Conservation (phyloP, 2,113 vertebrate species). For the Hydropotes inermis region DNA sequence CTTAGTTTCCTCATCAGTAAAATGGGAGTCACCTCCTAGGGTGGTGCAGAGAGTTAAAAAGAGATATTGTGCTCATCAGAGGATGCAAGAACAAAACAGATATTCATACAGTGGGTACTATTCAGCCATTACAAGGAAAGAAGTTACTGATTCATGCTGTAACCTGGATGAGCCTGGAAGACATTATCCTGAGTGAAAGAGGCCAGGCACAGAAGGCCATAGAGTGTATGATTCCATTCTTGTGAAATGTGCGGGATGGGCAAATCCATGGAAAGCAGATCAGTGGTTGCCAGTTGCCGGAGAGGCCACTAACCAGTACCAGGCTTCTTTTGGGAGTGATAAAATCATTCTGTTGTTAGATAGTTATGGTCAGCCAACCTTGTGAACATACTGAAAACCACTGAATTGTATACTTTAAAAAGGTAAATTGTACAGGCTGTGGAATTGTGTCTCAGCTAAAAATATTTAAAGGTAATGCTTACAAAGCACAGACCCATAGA, state of each 20-base stretch:
- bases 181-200: background rate
- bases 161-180: background rate
- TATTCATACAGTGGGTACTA: background rate
- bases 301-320: background rate
- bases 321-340: background rate
- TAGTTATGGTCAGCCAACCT: no score
- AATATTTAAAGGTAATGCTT: background rate
- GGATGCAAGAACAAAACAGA: background rate
- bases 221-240: background rate
- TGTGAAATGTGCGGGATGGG: background rate
- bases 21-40: background rate
- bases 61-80: background rate
- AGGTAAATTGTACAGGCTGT: background rate
- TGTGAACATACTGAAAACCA: background rate
- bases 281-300: background rate
- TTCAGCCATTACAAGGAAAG: background rate
- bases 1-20: background rate
- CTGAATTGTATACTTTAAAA: background rate
- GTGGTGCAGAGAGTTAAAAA: background rate
- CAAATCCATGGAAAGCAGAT: background rate
- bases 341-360: background rate
- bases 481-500: accelerated
- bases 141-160: background rate
- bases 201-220: background rate
- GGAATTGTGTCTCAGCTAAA: background rate